Evolutionary conservation across 2,888 invertebrate genomes (phyloP).

Genomic region (Ellobium chinense): DNA sequence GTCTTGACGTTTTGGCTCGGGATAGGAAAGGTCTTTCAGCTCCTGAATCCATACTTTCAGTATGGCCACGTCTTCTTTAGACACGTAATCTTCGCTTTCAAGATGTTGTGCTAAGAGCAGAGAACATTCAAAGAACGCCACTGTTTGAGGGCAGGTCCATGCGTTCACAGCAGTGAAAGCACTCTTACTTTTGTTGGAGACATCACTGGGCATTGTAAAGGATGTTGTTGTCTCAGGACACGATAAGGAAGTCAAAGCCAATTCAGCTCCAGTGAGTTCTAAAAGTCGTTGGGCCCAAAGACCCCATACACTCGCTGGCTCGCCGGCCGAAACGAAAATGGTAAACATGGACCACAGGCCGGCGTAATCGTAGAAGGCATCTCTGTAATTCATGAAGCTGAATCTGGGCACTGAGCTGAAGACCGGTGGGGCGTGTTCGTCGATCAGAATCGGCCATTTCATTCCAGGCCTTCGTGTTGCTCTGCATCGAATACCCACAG

Average conservation of each 20-base stretch:
- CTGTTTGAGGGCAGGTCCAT: not conserved
- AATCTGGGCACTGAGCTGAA: not conserved
- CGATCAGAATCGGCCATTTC: not conserved
- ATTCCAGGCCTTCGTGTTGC: not conserved
- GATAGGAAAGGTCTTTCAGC: not conserved
- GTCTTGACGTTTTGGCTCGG: not conserved
- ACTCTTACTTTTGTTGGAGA: not conserved
- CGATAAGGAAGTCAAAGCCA: not conserved
- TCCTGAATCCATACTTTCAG: not conserved
- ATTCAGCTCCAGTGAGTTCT: not conserved
- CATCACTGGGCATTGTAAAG: not conserved
- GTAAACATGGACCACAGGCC: constrained; percentile 11
- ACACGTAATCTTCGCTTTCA: not conserved
- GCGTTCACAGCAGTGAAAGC: not conserved
- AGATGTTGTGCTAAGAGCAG: not conserved
- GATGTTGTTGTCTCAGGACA: not conserved
- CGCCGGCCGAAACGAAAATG: not conserved
- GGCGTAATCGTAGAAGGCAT: not conserved
- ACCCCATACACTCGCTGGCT: not conserved
- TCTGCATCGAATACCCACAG: not conserved
- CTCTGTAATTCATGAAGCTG: not conserved
- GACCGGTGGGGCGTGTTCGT: constrained; percentile 5
- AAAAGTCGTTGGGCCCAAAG: constrained; percentile 12
- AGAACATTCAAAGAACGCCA: not conserved
- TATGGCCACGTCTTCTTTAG: not conserved